Percentiles rank a stretch among this genome's conserved stretches.
These are phyloP conservation scores for Melanostigma gelatinosum DNA, from an alignment of 2,113 vertebrate genomes.

Conservation along the genomic window DNA sequence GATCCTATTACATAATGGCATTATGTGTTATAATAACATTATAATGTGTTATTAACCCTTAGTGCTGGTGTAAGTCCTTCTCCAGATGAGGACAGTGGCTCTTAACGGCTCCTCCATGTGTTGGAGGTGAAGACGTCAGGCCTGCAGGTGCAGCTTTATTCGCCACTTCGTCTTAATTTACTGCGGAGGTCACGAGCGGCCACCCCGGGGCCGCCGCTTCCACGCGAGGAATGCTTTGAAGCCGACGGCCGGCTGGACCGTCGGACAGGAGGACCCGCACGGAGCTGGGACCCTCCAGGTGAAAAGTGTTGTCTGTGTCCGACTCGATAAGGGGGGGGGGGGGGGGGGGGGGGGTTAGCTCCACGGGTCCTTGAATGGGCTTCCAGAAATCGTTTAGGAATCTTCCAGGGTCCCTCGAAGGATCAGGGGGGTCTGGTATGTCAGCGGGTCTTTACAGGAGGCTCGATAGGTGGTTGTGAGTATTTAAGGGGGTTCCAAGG, in stretches of 20 bases:
- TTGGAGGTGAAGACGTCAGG: conserved; percentile 66
- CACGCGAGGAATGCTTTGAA: conserved; percentile 92
- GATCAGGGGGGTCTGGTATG: neutral
- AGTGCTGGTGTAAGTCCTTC: neutral
- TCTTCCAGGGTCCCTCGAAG: neutral
- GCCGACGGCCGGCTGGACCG: conserved; percentile 49
- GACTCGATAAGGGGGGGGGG: conserved; percentile 7
- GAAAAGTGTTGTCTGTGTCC: conserved; percentile 74
- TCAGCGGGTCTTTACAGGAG: conserved; percentile 1
- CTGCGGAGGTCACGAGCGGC: conserved; percentile 81
- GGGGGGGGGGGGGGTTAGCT: neutral
- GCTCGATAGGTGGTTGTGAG: neutral
- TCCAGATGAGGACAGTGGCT: conserved; percentile 33
- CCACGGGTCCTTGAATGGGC: conserved; percentile 2
- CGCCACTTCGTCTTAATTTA: conserved; percentile 84
- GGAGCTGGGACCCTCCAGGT: conserved; percentile 56
- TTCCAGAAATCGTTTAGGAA: conserved; percentile 10
- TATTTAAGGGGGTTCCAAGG: neutral
- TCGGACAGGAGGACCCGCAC: conserved; percentile 63
- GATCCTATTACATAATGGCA: neutral
- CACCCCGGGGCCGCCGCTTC: conserved; percentile 80
- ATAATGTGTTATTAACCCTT: neutral
- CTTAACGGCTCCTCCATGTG: conserved; percentile 56
- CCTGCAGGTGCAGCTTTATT: conserved; percentile 86
- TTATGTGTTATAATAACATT: neutral